Evolutionary conservation across 1,140 invertebrate species (phyloP), one percentile per base, ranked within the genome.

Genomic region (Hypothenemus hampei): DNA sequence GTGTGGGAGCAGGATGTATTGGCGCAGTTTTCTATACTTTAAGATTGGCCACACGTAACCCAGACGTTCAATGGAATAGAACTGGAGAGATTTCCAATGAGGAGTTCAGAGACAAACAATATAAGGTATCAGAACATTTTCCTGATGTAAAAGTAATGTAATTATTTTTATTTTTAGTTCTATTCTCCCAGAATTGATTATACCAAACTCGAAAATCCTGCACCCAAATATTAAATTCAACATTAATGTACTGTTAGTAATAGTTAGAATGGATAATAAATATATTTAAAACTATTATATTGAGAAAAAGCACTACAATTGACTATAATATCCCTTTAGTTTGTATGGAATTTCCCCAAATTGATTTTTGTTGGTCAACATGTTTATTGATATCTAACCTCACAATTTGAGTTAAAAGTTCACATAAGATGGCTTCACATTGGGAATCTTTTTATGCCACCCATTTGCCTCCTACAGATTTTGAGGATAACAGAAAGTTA

Each of bases 381-480:
- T n/a, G n/a, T n/a, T n/a, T n/a, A n/a, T n/a, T 45, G 7, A 15
- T 11, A 36, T 36, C 36, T 37, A 37, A 41, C 20, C 39, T 41
- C 16, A 41, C 33, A 36, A 11, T 36, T 36, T 36, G 5, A 36
- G 6, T 8, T 36, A 5, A 37, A 41, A 11, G 11, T 41, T 41
- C 18, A 29, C 10, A 11, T 15, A 59, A 59, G 55, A 81, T 81
- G 74, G 72, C 74, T 44, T 74, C 77, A 31, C 75, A 77, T 21
- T 89, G 86, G 86, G 84, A 89, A 74, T 83, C 88, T 65, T 91
- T 90, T 73, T 91, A 86, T 71, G 78, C 81, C 19, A 81, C 78
- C 43, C 84, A 87, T 72, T 73, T 85, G 63, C 79, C 82, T 23
- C 89, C 89, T 16, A 74, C 77, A 11, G 83, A 87, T 73, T 85